Evolutionary conservation across 2,888 invertebrate genomes (phyloP), one percentile per base, ranked within the genome.

Genomic region (Phymatocera aterrima): DNA sequence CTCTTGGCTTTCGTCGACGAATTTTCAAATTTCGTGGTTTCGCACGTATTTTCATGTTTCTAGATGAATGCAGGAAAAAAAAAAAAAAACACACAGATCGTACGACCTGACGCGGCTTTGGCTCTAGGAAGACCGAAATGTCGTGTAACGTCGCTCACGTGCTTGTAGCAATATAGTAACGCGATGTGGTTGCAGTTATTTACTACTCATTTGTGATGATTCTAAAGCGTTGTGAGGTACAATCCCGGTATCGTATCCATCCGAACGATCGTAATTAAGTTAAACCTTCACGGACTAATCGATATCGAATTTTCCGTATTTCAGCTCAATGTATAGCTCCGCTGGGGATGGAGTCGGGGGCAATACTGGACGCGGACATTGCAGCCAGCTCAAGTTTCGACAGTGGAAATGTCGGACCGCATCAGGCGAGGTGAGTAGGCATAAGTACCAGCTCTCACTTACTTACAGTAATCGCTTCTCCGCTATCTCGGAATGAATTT

Each of bases 371-470:
- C 89, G 91, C 91, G 82, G 93, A 94, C 88, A 93, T 94, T 87
- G 91, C 92, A 21, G 94, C 94, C 81, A 94, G 94, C 84, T 94
- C 94, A 61, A 93, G 93, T 81, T 94, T 93, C 89, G 94, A 94
- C 88, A 90, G 91, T 83, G 92, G 92, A 82, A 93, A 93, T 84
- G 94, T 94, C 77, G 94, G 94, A 79, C 94, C 94, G 40, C 92
- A 93, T 83, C 92, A 93, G 85, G 94, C 93, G 83, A 93, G 94
- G 94, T 94, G 89, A 92, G 88, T 80, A 78, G 37, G 37, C 37
- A 70, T n/a, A n/a, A n/a, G n/a, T 78, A 31, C 51, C 21, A 34
- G 18, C 21, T 1, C 0, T 6, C 10, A 28, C 31, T n/a, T 61
- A 43, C n/a, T n/a, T n/a, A n/a, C n/a, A n/a, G n/a, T n/a, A n/a